Percentiles rank a stretch among this genome's conserved stretches.
Evolutionary conservation across 2,797 vertebrate genomes (phyloP).

Genomic region (Centroberyx gerrardi): DNA sequence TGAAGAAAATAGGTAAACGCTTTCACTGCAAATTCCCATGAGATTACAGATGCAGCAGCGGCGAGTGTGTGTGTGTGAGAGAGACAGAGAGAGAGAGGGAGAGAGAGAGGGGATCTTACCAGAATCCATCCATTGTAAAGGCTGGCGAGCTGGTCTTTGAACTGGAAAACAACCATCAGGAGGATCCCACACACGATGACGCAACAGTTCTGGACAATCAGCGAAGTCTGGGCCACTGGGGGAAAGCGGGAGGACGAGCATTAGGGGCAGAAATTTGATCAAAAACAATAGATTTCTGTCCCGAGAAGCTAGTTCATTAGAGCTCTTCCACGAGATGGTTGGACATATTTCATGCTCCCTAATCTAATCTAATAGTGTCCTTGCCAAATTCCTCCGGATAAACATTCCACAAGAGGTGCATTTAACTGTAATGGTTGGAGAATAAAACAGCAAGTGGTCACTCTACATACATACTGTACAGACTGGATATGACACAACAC

Average conservation of each 20-base stretch:
- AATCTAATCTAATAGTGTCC: slow-evolving; percentile 24
- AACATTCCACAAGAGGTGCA: slow-evolving; percentile 29
- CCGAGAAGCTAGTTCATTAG: slow-evolving; percentile 32
- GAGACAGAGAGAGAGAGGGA: no score
- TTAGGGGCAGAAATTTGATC: slow-evolving; percentile 56
- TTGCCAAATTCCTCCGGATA: slow-evolving; percentile 50
- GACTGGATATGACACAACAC: background rate
- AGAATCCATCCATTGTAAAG: slow-evolving; percentile 97
- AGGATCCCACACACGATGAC: slow-evolving; percentile 95
- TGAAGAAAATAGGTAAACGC: slow-evolving; percentile 19
- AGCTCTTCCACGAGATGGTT: slow-evolving; percentile 11
- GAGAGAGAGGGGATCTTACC: slow-evolving; percentile 83
- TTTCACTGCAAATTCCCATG: slow-evolving; percentile 27
- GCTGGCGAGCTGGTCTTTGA: slow-evolving; percentile 89
- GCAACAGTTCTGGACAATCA: slow-evolving; percentile 95
- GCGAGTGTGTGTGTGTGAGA: slow-evolving; percentile 7
- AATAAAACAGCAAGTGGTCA: slow-evolving; percentile 7
- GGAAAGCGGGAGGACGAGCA: slow-evolving; percentile 31
- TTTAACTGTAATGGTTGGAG: slow-evolving; percentile 15
- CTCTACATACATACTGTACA: slow-evolving; percentile 20
- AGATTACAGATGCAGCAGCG: slow-evolving; percentile 7
- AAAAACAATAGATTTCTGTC: slow-evolving; percentile 58
- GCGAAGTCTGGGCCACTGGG: slow-evolving; percentile 96
- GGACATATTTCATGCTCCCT: slow-evolving; percentile 11
- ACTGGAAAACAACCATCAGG: slow-evolving; percentile 96